These are phyloP conservation scores for Macrocentrus cingulum DNA, from an alignment of 1,140 invertebrate genomes.

Conservation along the genomic window DNA sequence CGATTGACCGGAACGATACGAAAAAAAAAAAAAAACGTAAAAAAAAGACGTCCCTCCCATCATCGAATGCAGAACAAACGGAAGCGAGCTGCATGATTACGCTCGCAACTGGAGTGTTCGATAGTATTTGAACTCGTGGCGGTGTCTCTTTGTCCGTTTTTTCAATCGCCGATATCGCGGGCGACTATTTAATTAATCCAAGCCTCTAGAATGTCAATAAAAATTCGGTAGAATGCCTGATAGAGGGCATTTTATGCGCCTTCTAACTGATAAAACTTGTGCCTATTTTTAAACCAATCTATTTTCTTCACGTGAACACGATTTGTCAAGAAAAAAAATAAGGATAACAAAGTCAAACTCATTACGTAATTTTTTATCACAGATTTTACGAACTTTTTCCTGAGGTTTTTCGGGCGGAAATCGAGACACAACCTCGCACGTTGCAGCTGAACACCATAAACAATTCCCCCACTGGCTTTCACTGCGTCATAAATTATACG, in stretches of 20 bases:
- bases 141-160: not conserved
- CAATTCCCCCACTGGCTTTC: slow-evolving; percentile 19
- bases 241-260: too few relatives aligned
- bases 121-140: not conserved
- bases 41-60: slow-evolving; percentile 4
- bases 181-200: not conserved
- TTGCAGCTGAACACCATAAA: slow-evolving; percentile 30
- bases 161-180: not conserved
- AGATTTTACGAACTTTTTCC: not conserved
- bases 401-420: slow-evolving; percentile 1
- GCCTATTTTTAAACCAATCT: too few relatives aligned
- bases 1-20: slow-evolving; percentile 16
- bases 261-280: too few relatives aligned
- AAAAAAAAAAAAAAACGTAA: too few relatives aligned
- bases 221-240: too few relatives aligned
- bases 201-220: not conserved
- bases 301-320: too few relatives aligned
- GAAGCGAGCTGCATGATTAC: not conserved
- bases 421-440: not conserved
- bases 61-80: not conserved
- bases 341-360: not conserved
- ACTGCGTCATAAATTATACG: slow-evolving; percentile 36
- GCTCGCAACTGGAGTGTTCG: not conserved
- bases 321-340: not conserved
- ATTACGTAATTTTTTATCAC: not conserved